Conservation (phyloP, 2,888 invertebrate genomes). For the Ptychoptera albimana region DNA sequence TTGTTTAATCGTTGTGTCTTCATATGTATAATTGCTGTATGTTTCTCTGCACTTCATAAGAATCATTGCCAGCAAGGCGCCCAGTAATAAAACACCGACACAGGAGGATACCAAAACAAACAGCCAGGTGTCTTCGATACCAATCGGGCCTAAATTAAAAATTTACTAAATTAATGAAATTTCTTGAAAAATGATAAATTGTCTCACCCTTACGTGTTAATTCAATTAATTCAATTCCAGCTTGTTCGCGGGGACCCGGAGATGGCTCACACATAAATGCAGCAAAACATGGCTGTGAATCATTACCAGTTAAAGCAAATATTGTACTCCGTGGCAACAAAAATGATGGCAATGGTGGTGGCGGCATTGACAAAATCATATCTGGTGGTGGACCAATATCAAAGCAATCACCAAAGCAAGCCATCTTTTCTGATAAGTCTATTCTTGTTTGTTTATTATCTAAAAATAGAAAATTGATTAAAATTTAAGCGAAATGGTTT, state of each 20-base stretch:
- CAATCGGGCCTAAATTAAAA: conserved; percentile 15
- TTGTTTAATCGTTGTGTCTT: conserved; percentile 32
- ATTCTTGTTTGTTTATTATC: not conserved
- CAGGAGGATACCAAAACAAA: conserved; percentile 64
- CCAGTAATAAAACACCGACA: conserved; percentile 62
- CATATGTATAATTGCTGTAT: conserved; percentile 24
- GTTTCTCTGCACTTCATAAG: conserved; percentile 67
- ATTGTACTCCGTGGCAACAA: conserved; percentile 33
- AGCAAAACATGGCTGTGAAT: conserved; percentile 48
- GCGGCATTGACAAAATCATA: conserved; percentile 66
- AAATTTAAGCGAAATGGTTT: no score
- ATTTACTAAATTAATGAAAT: not conserved
- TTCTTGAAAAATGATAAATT: conserved; percentile 12
- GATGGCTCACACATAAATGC: conserved; percentile 45
- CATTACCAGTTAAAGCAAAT: conserved; percentile 32
- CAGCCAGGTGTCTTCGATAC: conserved; percentile 64
- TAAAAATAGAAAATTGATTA: not conserved
- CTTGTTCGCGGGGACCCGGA: conserved; percentile 36
- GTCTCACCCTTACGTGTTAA: conserved; percentile 54
- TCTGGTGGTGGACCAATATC: conserved; percentile 48
- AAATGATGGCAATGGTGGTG: conserved; percentile 69
- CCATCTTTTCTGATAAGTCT: conserved; percentile 17
- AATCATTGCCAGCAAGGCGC: conserved; percentile 60
- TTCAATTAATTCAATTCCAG: conserved; percentile 64
- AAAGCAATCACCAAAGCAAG: conserved; percentile 26